phyloP scores from a whole-genome alignment of 2,113 vertebrate species.

The Benitochromis conjunctus region DNA sequence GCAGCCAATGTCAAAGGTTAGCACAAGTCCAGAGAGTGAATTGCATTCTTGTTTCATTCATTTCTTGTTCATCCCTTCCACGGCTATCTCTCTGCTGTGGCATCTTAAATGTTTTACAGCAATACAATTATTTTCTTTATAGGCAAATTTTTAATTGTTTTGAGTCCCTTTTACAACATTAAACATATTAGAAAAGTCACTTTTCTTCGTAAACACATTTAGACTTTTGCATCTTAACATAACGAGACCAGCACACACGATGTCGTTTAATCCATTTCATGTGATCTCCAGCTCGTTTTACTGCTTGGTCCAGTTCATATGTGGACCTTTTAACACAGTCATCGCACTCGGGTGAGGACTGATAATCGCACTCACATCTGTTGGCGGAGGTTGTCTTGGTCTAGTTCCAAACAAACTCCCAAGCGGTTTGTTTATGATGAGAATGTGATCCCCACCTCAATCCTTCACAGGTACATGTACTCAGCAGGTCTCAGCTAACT shows the following conservation, averaged over 20 bases:
- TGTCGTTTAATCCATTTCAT: background rate
- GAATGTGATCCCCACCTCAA: background rate
- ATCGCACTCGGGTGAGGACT: background rate
- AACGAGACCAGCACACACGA: no score
- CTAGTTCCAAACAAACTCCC: background rate
- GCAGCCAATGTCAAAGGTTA: constrained; percentile 34
- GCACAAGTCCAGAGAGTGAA: constrained; percentile 31
- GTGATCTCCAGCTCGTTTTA: background rate
- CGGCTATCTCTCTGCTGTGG: background rate
- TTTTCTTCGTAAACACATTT: no score
- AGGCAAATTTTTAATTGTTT: background rate
- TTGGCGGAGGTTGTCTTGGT: background rate
- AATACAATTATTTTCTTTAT: background rate
- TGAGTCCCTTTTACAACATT: no score
- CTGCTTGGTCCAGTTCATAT: accelerated
- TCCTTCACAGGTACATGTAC: background rate
- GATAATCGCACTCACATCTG: background rate
- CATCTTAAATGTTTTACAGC: background rate
- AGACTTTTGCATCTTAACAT: no score
- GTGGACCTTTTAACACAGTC: background rate
- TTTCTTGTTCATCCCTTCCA: background rate
- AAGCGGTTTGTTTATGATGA: background rate
- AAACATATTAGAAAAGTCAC: no score
- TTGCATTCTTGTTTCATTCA: background rate
- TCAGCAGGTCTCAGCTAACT: background rate